Evolutionary conservation across 37 sponge, comb jelly and placozoan genomes (phyloP), one percentile per base, ranked within the genome.

Genomic region (Cliona cf. orientalis): DNA sequence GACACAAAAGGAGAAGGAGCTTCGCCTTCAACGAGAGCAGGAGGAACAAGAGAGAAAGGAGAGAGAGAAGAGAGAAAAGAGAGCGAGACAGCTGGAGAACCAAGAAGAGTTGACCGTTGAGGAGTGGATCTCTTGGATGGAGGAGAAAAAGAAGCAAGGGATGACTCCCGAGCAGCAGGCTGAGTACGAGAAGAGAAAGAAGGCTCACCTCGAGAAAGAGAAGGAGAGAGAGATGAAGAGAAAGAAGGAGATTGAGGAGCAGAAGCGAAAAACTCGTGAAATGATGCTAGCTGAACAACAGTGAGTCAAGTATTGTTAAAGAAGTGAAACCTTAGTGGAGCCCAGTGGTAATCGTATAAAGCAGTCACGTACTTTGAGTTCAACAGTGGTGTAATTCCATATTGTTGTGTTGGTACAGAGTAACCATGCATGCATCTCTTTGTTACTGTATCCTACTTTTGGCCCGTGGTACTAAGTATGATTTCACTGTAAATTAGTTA

Each of bases 51-150:
- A 69, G 35, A 33, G 62, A 17, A 58, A 42, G 36, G 85, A 76
- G 60, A 68, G 58, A n/a, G 84, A 77, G 71, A 65, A 61, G 58
- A 34, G n/a, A 42, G 74, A 80, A 46, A 71, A 46, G 46, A n/a
- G n/a, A n/a, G n/a, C 4, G 3, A 2, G 36, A 33, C 31, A 66
- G 55, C n/a, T n/a, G n/a, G n/a, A n/a, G 55, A 49, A 49, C 11
- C 55, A 49, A 49, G 55, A 49, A 84, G 91, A 85, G 77, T 28
- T 91, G 76, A 74, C 87, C 28, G 59, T 88, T 3, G 89, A 88
- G 69, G 89, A 88, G 65, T 88, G 89, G 90, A 89, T 83, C 21
- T 57, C 31, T 29, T 80, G 85, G 80, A 80, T 84, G 90, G 85
- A 84, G 68, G 74, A 79, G 66, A 80, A 89, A 68, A 82, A 80